Evolutionary conservation across 2,113 vertebrate genomes (phyloP).

Genomic region (Lepisosteus oculatus): DNA sequence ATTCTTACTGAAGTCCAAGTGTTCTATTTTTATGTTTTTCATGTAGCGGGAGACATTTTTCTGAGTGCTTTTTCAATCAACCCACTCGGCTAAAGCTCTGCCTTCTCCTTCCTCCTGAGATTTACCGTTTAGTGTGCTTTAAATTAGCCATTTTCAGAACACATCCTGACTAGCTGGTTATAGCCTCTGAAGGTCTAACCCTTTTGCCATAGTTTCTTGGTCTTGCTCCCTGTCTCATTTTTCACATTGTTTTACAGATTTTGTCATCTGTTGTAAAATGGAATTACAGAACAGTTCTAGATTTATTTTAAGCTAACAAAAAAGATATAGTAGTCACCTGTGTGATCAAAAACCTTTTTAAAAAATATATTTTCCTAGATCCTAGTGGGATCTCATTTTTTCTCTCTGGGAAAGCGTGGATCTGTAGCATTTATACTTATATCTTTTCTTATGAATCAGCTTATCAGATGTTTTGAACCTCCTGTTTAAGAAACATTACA

Average conservation of each 20-base stretch:
- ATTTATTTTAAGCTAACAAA: too few species aligned
- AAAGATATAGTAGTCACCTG: too few species aligned
- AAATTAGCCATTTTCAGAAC: slow-evolving; percentile 37
- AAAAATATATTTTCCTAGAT: too few species aligned
- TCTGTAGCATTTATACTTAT: too few species aligned
- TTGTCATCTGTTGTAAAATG: too few species aligned
- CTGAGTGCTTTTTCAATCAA: slow-evolving; percentile 25
- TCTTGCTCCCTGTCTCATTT: slow-evolving; percentile 19
- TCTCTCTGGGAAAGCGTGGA: too few species aligned
- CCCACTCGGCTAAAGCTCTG: slow-evolving; percentile 32
- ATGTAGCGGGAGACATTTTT: slow-evolving; percentile 21
- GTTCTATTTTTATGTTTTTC: slow-evolving; percentile 30
- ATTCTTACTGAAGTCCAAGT: slow-evolving; percentile 8
- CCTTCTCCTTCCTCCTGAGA: slow-evolving; percentile 31
- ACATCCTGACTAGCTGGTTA: slow-evolving; percentile 35
- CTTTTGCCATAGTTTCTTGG: slow-evolving; percentile 18
- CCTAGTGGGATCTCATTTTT: too few species aligned
- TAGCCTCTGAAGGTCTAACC: slow-evolving; percentile 25
- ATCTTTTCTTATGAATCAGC: too few species aligned
- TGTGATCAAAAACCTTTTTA: too few species aligned
- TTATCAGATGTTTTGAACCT: too few species aligned
- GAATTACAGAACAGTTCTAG: too few species aligned
- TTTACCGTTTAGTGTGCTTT: slow-evolving; percentile 28
- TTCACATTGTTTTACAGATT: not conserved
- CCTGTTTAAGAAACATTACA: too few species aligned